Percentiles rank a stretch among this genome's conserved stretches.
These are phyloP conservation scores for Tupiocoris notatus DNA, from an alignment of 2,888 invertebrate genomes.

Conservation along the genomic window DNA sequence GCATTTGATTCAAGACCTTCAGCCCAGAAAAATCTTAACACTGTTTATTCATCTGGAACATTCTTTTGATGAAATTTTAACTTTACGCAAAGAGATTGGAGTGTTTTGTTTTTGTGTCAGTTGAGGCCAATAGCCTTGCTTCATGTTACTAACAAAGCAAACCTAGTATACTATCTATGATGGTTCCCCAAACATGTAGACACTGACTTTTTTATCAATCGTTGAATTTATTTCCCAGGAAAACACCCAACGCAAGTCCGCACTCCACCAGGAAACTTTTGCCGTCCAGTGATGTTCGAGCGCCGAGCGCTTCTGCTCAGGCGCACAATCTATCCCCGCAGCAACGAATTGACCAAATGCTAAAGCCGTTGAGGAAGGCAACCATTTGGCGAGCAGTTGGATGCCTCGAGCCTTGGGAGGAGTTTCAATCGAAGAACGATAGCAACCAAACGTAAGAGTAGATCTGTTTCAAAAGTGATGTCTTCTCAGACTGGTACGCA, in stretches of 20 bases:
- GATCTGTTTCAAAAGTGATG: no score
- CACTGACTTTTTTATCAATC: no score
- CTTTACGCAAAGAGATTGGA: no score
- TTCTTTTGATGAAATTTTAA: no score
- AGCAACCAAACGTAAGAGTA: conserved; percentile 21
- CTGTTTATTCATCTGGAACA: no score
- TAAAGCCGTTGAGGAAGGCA: background rate
- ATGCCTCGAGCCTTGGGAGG: background rate
- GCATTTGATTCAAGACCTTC: no score
- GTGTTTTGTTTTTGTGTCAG: no score
- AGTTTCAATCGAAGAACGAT: background rate
- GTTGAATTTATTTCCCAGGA: background rate
- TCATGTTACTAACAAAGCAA: no score
- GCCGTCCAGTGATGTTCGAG: background rate
- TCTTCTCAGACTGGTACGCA: background rate
- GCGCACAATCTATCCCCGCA: background rate
- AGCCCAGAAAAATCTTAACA: no score
- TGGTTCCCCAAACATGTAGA: no score
- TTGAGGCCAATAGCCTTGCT: no score
- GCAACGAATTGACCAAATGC: background rate
- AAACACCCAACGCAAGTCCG: background rate
- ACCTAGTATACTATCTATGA: no score
- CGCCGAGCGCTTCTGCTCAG: background rate
- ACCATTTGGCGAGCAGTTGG: background rate
- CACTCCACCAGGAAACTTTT: background rate